Percentiles rank a stretch among this genome's conserved stretches.
phyloP scores from a whole-genome alignment of 2,113 vertebrate genomes.

The Actenoides lindsayi region DNA sequence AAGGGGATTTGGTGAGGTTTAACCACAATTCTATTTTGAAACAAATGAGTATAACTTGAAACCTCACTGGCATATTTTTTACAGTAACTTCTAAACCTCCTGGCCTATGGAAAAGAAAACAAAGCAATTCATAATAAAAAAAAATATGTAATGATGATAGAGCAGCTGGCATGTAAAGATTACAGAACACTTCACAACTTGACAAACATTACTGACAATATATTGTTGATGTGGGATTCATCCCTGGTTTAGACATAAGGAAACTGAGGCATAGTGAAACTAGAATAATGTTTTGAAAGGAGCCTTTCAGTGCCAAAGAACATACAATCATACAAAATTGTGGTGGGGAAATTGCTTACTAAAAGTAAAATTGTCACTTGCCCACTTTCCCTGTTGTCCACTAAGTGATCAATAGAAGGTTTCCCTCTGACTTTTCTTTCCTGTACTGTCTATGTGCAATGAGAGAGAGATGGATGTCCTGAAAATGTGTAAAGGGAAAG shows the following conservation, averaged over 20 bases:
- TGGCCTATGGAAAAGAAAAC: background rate
- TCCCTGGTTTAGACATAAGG: background rate
- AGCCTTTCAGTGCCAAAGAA: background rate
- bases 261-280: background rate
- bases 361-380: background rate
- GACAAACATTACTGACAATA: background rate
- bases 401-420: background rate
- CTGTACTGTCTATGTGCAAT: background rate
- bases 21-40: slow-evolving; percentile 28
- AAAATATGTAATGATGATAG: background rate
- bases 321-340: background rate
- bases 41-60: slow-evolving; percentile 10
- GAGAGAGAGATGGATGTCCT: background rate
- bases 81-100: slow-evolving; percentile 13
- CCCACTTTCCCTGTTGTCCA: background rate
- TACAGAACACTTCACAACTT: slow-evolving; percentile 12
- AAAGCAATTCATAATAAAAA: background rate
- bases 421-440: background rate
- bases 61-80: background rate
- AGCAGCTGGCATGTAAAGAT: slow-evolving; percentile 6
- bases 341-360: background rate
- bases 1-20: slow-evolving; percentile 27
- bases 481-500: background rate
- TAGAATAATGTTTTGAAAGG: background rate
- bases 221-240: background rate